Evolutionary conservation across 2,797 vertebrate species (phyloP).

Genomic region (Champsocephalus gunnari): DNA sequence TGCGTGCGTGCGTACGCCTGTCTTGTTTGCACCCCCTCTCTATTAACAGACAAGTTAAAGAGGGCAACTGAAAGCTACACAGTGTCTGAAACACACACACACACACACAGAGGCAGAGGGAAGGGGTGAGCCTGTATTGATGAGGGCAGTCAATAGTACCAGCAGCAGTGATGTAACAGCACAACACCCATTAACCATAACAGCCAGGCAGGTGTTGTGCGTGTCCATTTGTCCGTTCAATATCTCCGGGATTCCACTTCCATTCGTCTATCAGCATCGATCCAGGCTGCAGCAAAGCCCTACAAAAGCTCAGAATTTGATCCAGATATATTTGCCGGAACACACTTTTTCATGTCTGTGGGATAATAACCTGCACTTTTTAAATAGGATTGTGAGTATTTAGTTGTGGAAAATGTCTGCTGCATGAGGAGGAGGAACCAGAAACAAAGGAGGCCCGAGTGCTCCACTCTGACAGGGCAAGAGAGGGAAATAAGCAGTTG

Average conservation of each 20-base stretch:
- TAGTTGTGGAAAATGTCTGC: conserved; percentile 28
- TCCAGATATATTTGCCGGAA: not conserved
- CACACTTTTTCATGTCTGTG: not conserved
- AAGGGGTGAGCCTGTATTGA: conserved; percentile 60
- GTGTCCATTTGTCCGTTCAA: conserved; percentile 37
- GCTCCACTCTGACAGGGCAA: conserved; percentile 47
- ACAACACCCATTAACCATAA: conserved; percentile 61
- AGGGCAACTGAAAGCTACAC: conserved; percentile 73
- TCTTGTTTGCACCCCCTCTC: conserved; percentile 20
- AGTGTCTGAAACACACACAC: conserved; percentile 44
- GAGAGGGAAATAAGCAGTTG: conserved; percentile 69
- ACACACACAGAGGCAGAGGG: not conserved
- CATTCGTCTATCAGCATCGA: conserved; percentile 36
- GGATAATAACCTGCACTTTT: conserved; percentile 5
- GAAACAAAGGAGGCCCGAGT: conserved; percentile 61
- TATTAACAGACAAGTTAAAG: conserved; percentile 79
- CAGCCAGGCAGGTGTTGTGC: conserved; percentile 62
- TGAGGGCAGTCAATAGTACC: conserved; percentile 70
- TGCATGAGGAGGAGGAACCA: conserved; percentile 24
- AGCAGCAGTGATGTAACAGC: conserved; percentile 76
- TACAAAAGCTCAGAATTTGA: conserved; percentile 5
- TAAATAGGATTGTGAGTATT: conserved; percentile 17
- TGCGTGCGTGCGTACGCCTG: not conserved
- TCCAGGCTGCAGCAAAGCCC: not conserved
- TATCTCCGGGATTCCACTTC: conserved; percentile 38